A percentile compares a stretch with the other conserved stretches of the same genome.
phyloP scores from a whole-genome alignment of 2,113 vertebrate species.

The Ascaphus truei region DNA sequence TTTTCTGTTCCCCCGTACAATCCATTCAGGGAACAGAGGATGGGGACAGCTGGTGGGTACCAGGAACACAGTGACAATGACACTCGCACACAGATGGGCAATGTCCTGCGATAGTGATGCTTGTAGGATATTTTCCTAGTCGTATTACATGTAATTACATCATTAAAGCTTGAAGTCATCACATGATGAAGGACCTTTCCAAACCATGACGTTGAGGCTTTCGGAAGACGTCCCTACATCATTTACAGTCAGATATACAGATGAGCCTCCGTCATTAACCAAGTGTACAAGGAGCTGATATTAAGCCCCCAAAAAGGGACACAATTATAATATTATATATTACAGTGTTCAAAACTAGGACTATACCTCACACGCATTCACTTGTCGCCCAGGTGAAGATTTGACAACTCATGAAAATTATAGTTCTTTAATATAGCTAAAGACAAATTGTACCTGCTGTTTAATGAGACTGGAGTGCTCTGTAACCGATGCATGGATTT shows the following conservation, averaged over 20 bases:
- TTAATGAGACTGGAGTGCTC: no score
- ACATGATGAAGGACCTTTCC: background rate
- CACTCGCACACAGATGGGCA: slow-evolving; percentile 30
- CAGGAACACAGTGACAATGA: slow-evolving; percentile 4
- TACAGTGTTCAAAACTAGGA: background rate
- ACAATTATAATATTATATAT: background rate
- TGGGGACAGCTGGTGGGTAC: slow-evolving; percentile 25
- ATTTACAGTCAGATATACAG: no score
- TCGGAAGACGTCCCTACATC: no score
- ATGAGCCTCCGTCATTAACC: no score
- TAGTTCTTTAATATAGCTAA: no score
- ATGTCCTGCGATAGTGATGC: slow-evolving; percentile 9
- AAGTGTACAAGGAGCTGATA: no score
- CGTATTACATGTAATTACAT: background rate
- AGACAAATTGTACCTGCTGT: no score
- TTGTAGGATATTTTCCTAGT: background rate
- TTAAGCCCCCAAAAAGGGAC: no score
- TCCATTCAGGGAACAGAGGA: background rate
- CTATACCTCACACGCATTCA: no score
- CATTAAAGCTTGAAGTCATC: background rate
- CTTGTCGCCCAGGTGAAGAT: no score
- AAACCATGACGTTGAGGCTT: background rate
- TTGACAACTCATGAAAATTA: no score
- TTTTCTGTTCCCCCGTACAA: background rate
- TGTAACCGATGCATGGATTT: no score